These are phyloP conservation scores for Fregata magnificens DNA, from an alignment of 2,113 vertebrate species.

Conservation along the genomic window DNA sequence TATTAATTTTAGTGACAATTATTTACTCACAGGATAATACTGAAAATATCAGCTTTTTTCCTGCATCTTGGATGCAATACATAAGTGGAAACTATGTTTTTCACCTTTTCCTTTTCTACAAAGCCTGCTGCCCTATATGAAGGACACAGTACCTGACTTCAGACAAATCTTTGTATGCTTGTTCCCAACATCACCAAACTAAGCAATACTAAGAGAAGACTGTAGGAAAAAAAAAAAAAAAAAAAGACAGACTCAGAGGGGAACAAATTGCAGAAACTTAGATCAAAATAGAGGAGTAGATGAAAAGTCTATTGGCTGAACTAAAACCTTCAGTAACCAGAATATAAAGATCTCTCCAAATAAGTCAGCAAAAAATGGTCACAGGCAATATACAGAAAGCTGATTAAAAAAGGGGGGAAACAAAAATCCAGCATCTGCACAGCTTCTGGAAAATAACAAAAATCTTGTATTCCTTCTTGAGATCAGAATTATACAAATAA, in stretches of 20 bases:
- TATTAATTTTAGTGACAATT: background rate
- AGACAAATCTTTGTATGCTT: background rate
- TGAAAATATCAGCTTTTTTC: background rate
- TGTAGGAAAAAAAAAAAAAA: too few relatives aligned
- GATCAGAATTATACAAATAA: background rate
- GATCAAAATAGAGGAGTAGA: background rate
- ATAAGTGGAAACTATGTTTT: accelerated
- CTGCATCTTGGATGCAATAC: background rate
- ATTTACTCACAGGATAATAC: background rate
- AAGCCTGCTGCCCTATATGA: background rate
- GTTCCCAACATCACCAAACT: background rate
- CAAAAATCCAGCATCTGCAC: background rate
- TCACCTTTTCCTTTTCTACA: background rate
- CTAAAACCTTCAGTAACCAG: background rate
- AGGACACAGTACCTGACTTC: background rate
- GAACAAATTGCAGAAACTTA: background rate
- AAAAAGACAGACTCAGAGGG: background rate
- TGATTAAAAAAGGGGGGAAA: background rate
- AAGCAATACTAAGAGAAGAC: background rate
- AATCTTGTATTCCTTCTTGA: background rate
- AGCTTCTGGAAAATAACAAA: background rate
- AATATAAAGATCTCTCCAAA: background rate
- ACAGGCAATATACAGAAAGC: background rate
- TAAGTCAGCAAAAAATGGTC: background rate
- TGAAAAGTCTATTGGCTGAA: background rate